Evolutionary conservation across 2,113 vertebrate genomes (phyloP).

Genomic region (Hydrolagus affinis): DNA sequence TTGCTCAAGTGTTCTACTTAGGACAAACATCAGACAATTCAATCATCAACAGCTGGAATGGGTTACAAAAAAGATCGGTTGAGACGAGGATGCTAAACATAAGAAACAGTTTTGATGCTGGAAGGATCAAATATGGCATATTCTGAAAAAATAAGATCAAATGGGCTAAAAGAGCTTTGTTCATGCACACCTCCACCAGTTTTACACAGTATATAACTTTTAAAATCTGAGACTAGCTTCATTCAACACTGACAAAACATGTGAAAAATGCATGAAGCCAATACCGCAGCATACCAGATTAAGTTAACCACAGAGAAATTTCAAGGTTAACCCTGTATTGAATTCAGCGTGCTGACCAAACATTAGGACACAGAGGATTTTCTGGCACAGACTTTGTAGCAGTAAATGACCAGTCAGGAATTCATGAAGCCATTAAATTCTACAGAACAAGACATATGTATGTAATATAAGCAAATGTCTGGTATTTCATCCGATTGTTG

Average conservation of each 20-base stretch:
- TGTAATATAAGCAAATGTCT: not conserved
- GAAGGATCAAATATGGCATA: too few relatives aligned
- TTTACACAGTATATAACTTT: not conserved
- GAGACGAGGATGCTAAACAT: too few relatives aligned
- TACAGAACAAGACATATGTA: not conserved
- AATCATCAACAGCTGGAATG: too few relatives aligned
- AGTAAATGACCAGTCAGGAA: constrained; percentile 14
- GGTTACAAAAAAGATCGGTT: too few relatives aligned
- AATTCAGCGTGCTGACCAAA: not conserved
- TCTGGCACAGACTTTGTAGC: not conserved
- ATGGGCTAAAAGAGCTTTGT: too few relatives aligned
- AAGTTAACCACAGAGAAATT: not conserved
- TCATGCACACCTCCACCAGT: too few relatives aligned
- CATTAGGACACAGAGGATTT: not conserved
- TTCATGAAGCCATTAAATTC: not conserved
- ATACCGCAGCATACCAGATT: not conserved
- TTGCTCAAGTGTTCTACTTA: too few relatives aligned
- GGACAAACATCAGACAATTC: too few relatives aligned
- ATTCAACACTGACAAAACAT: not conserved
- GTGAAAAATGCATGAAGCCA: not conserved
- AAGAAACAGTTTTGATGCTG: too few relatives aligned
- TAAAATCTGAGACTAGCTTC: too few relatives aligned
- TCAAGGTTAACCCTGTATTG: not conserved
- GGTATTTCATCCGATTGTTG: not conserved
- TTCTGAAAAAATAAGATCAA: too few relatives aligned